A percentile compares a stretch with the other conserved stretches of the same genome.
phyloP scores from a whole-genome alignment of 2,888 invertebrate genomes.

The Parnassius apollo region DNA sequence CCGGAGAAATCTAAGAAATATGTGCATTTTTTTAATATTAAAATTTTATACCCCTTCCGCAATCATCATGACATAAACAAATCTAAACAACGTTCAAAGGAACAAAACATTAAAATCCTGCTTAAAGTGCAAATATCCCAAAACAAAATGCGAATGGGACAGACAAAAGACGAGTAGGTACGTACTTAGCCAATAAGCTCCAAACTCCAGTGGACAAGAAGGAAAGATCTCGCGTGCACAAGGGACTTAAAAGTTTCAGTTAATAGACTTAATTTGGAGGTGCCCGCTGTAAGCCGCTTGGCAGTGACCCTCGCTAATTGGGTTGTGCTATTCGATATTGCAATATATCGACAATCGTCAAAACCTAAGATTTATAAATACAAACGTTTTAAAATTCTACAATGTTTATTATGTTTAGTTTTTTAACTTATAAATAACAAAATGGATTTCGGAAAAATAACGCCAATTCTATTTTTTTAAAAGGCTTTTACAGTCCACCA shows the following conservation, averaged over 20 bases:
- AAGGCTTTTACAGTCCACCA: too few species aligned
- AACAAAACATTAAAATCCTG: constrained; percentile 48
- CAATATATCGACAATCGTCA: constrained; percentile 47
- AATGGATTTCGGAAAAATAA: too few species aligned
- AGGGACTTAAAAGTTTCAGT: constrained; percentile 78
- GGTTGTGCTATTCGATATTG: constrained; percentile 40
- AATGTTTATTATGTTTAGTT: too few species aligned
- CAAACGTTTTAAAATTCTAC: not conserved
- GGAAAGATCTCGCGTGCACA: constrained; percentile 72
- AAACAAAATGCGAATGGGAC: constrained; percentile 66
- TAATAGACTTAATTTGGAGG: constrained; percentile 80
- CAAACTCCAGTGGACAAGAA: constrained; percentile 73
- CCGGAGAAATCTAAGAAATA: too few species aligned
- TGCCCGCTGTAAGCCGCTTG: constrained; percentile 70
- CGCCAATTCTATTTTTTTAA: too few species aligned
- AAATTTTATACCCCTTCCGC: not conserved
- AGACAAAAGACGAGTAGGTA: constrained; percentile 55
- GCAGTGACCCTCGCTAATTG: constrained; percentile 61
- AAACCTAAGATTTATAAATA: not conserved
- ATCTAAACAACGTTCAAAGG: constrained; percentile 19
- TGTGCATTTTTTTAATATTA: too few species aligned
- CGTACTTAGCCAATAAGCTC: constrained; percentile 76
- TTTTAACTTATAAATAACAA: too few species aligned
- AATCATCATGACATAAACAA: not conserved
- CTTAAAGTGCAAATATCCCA: constrained; percentile 52